These are phyloP conservation scores for Platycheirus rosarum DNA, from an alignment of 2,888 invertebrate species.

Conservation along the genomic window DNA sequence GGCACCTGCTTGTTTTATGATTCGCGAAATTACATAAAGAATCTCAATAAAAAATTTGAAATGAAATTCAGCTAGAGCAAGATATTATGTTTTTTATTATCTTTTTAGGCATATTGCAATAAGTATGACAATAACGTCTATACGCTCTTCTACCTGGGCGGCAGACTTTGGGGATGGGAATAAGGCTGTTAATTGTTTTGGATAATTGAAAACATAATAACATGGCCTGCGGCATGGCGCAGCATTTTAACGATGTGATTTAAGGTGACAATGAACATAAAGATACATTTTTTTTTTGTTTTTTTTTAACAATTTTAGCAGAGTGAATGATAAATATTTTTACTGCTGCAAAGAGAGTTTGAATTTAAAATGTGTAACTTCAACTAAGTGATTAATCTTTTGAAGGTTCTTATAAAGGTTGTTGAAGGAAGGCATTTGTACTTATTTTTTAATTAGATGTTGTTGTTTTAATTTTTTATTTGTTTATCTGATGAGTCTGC, in stretches of 20 bases:
- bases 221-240: not conserved
- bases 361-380: too few species aligned
- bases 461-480: too few species aligned
- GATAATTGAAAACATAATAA: conserved; percentile 57
- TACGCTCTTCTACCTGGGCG: too few species aligned
- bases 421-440: too few species aligned
- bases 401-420: too few species aligned
- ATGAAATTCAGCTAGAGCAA: conserved; percentile 1
- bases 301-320: conserved; percentile 25
- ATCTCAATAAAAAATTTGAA: conserved; percentile 50
- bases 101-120: conserved; percentile 41
- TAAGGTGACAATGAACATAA: not conserved
- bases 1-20: conserved; percentile 68
- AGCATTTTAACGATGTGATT: conserved; percentile 1
- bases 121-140: conserved; percentile 39
- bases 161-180: conserved; percentile 46
- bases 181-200: conserved; percentile 70
- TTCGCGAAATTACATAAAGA: conserved; percentile 64
- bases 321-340: too few species aligned
- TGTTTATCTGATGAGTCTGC: too few species aligned
- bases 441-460: too few species aligned
- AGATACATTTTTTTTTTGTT: conserved; percentile 45
- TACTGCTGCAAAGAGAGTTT: too few species aligned
- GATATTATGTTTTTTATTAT: conserved; percentile 58
- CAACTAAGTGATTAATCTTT: too few species aligned